Percentiles rank a stretch among this genome's conserved stretches.
Evolutionary conservation across 1,140 invertebrate species (phyloP).

Genomic region (Panagrolaimus sp.): DNA sequence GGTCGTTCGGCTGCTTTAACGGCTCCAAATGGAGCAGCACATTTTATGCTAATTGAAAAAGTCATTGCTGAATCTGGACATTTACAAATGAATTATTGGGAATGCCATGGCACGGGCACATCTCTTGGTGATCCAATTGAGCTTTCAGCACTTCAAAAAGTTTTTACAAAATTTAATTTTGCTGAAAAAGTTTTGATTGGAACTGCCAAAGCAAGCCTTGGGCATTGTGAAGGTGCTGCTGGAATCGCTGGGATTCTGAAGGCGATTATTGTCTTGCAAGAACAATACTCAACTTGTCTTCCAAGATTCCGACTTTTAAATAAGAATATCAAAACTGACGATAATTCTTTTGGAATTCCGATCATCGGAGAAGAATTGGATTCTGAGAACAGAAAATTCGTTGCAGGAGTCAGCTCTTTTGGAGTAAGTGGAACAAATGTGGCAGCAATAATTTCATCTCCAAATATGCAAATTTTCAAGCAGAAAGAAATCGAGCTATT

Average conservation of each 20-base stretch:
- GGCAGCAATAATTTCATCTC: constrained; percentile 29
- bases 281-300: background rate
- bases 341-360: constrained; percentile 9
- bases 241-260: constrained; percentile 50
- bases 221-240: constrained; percentile 51
- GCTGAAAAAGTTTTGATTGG: constrained; percentile 26
- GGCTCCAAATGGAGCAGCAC: constrained; percentile 47
- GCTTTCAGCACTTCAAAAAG: constrained; percentile 37
- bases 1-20: constrained; percentile 46
- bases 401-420: constrained; percentile 32
- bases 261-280: constrained; percentile 18
- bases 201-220: constrained; percentile 45
- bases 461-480: constrained; percentile 13
- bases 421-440: constrained; percentile 55
- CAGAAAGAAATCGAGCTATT: background rate
- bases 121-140: constrained; percentile 53
- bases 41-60: constrained; percentile 25
- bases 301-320: constrained; percentile 23
- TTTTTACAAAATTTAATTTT: constrained; percentile 20
- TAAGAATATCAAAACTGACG: constrained; percentile 28
- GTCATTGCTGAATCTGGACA: background rate
- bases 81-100: constrained; percentile 38
- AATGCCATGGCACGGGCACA: constrained; percentile 53
- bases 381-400: background rate
- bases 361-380: constrained; percentile 2